phyloP scores from a whole-genome alignment of 2,113 vertebrate species.

The Prunella fulvescens region DNA sequence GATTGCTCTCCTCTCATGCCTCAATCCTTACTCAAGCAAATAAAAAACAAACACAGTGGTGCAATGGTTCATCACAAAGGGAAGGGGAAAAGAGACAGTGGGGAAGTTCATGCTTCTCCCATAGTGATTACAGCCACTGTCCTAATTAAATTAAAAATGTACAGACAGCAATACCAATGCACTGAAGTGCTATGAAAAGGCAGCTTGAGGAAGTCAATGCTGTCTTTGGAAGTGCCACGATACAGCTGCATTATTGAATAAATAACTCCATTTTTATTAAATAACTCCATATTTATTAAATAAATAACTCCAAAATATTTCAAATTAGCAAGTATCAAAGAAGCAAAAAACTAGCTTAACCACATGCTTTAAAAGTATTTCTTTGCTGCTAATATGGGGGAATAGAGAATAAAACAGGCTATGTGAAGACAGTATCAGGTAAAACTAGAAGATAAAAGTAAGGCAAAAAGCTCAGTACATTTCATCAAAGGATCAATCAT shows the following conservation, averaged over 20 bases:
- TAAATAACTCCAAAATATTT: neutral
- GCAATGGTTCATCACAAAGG: neutral
- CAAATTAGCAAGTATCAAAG: neutral
- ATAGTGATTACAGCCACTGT: neutral
- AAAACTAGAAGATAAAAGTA: neutral
- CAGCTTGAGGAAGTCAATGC: neutral
- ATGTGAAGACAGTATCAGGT: neutral
- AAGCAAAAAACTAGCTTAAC: neutral
- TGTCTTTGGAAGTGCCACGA: neutral
- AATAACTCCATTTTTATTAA: too few relatives aligned
- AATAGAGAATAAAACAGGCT: neutral
- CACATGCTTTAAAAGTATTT: neutral
- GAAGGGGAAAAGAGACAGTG: neutral
- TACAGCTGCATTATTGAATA: neutral
- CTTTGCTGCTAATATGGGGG: neutral
- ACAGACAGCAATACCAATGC: slow-evolving; percentile 1
- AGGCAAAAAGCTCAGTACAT: neutral
- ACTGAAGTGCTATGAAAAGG: neutral
- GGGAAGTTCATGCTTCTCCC: neutral
- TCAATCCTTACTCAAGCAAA: neutral
- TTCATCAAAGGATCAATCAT: neutral
- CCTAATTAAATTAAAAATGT: slow-evolving; percentile 59
- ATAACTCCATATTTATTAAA: too few relatives aligned
- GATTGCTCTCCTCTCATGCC: neutral
- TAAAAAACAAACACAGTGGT: neutral